Evolutionary conservation across 2,113 vertebrate genomes (phyloP), one percentile per base, ranked within the genome.

Genomic region (Columba livia): DNA sequence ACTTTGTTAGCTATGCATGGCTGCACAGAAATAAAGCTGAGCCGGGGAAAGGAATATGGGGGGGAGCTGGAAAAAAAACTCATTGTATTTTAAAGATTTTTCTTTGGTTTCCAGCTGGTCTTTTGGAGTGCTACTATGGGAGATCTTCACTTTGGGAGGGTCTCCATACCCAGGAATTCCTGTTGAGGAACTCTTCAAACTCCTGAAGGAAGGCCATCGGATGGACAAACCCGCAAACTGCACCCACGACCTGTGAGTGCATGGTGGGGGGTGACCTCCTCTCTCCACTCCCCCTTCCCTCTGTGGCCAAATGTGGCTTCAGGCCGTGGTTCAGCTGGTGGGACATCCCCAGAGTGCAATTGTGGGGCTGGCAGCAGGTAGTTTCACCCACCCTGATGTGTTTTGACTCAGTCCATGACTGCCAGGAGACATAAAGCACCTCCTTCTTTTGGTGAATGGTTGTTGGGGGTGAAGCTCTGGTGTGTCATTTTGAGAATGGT

Each of bases 221-320:
- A 99, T 99, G 99, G 99, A 99, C 98, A 99, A 99, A 93, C 99
- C 99, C 0, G 99, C 99, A 93, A 99, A 99, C 97, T 99, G 99
- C 98, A 99, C 99, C 7, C 99, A 99, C 11, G 99, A 99, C 79
- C 98, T 99, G 99, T 99, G 98, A 96, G 99, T 97, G 47, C n/a
- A 40, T 56, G 51, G 5, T 64, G 44, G 34, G 31, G 11, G 11
- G 47, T 61, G 38, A 48, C 44, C 40, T 62, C 19, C n/a, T 61
- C 6, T 4, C 25, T 44, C 29, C 3, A 0, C 7, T 82, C 12
- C 29, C 57, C 23, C 1, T 79, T 67, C n/a, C 66, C 9, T 78
- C 40, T 44, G 19, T 5, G 11, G 26, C 10, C 79, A 73, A 47
- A 50, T 29, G 17, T 36, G 16, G 1, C 26, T 4, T 16, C 0